Evolutionary conservation across 2,888 invertebrate genomes (phyloP).

Genomic region (Lepidochrysops patricia): DNA sequence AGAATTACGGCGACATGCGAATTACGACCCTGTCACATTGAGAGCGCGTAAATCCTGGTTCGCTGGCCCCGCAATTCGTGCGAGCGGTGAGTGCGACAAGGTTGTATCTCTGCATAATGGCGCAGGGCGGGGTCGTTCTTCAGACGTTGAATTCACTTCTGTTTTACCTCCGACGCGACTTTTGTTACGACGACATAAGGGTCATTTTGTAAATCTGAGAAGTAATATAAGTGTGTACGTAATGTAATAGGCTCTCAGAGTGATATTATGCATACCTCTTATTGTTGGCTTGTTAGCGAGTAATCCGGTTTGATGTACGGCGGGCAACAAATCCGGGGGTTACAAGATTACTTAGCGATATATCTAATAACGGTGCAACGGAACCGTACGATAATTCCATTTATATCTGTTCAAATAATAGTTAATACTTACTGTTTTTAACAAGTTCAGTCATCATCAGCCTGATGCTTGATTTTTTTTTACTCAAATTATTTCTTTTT

Average conservation of each 20-base stretch:
- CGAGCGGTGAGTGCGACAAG: conserved; percentile 43
- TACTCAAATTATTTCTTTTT: no score
- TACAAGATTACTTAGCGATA: conserved; percentile 9
- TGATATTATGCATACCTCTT: conserved; percentile 63
- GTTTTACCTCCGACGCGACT: no score
- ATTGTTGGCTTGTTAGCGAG: conserved; percentile 68
- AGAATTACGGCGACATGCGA: conserved; percentile 41
- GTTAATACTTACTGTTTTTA: no score
- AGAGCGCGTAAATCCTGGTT: conserved; percentile 23
- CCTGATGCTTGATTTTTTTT: no score
- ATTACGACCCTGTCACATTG: conserved; percentile 51
- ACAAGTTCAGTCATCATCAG: neutral
- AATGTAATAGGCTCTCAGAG: conserved; percentile 68
- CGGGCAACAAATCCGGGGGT: conserved; percentile 41
- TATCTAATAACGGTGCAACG: conserved; percentile 1
- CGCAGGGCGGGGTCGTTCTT: conserved; percentile 59
- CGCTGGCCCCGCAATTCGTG: conserved; percentile 24
- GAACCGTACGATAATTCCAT: neutral
- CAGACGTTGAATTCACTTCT: no score
- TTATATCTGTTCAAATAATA: neutral
- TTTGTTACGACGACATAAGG: no score
- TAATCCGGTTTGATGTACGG: conserved; percentile 56
- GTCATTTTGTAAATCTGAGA: no score
- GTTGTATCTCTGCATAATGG: conserved; percentile 41
- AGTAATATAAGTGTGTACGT: no score